Conservation (phyloP, 1,140 invertebrate species). For the Stegodyphus dumicola region DNA sequence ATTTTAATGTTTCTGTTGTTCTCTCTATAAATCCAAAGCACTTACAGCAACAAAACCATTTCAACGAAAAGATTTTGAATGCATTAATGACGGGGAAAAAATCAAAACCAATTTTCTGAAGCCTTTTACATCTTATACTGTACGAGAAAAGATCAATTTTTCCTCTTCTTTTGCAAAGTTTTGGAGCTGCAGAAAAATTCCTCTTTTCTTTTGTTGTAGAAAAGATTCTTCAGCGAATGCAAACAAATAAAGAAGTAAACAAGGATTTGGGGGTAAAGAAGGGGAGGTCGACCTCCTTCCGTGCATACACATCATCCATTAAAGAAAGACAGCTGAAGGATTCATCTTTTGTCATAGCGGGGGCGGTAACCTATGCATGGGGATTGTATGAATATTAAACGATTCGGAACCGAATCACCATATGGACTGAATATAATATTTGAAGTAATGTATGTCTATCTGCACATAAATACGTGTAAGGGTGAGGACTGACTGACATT, state of each 20-base stretch:
- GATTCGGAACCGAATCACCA: too few relatives aligned
- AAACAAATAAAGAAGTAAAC: slow-evolving; percentile 53
- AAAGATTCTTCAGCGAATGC: slow-evolving; percentile 17
- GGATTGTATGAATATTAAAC: slow-evolving; percentile 46
- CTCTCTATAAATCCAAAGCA: too few relatives aligned
- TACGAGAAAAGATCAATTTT: background rate
- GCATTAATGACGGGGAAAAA: too few relatives aligned
- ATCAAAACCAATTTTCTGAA: too few relatives aligned
- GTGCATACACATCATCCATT: slow-evolving; percentile 46
- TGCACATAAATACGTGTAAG: background rate
- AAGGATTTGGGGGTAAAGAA: background rate
- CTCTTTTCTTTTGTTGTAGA: slow-evolving; percentile 20
- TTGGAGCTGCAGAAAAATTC: slow-evolving; percentile 14
- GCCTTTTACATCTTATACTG: background rate
- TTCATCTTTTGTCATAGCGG: slow-evolving; percentile 43
- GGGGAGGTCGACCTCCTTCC: slow-evolving; percentile 9
- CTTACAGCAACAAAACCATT: too few relatives aligned
- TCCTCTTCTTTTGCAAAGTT: slow-evolving; percentile 11
- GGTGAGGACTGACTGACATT: too few relatives aligned
- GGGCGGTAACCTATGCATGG: slow-evolving; percentile 17
- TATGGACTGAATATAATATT: too few relatives aligned
- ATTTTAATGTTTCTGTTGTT: too few relatives aligned
- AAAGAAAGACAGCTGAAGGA: slow-evolving; percentile 41
- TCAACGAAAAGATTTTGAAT: too few relatives aligned
- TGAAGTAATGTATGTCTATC: too few relatives aligned